Conservation (phyloP, 2,797 vertebrate genomes). For the Sebastes nivosus region DNA sequence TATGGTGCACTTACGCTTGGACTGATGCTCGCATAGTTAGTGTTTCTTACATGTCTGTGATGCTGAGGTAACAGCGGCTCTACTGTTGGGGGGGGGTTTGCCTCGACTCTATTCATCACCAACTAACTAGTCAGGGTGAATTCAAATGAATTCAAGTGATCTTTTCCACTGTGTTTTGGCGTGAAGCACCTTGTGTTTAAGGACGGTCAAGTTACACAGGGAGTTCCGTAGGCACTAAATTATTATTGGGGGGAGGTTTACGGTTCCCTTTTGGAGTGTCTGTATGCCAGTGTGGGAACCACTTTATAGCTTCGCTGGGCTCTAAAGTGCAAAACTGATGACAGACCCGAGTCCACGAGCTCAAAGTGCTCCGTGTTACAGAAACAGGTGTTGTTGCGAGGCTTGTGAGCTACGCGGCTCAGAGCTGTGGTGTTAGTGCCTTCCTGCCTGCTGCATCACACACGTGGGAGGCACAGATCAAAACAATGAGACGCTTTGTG, state of each 20-base stretch:
- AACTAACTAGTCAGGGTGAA: not conserved
- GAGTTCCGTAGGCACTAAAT: conserved; percentile 33
- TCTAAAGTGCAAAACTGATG: conserved; percentile 63
- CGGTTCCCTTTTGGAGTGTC: conserved; percentile 45
- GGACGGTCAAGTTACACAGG: conserved; percentile 14
- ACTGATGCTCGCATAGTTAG: not conserved
- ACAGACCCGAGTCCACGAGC: conserved; percentile 51
- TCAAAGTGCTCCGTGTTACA: conserved; percentile 49
- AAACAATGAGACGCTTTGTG: conserved; percentile 62
- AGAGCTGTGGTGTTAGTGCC: conserved; percentile 28
- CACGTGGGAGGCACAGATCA: conserved; percentile 58
- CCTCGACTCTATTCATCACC: not conserved
- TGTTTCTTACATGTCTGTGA: not conserved
- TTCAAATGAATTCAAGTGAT: not conserved
- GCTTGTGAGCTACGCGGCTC: conserved; percentile 14
- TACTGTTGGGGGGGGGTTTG: not conserved
- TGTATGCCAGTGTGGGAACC: conserved; percentile 63
- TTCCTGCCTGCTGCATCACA: conserved; percentile 52
- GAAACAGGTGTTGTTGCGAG: conserved; percentile 71
- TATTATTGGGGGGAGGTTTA: conserved; percentile 52
- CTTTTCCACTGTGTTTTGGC: not conserved
- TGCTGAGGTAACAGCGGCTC: not conserved
- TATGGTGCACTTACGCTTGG: not conserved
- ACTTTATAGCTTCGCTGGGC: conserved; percentile 59
- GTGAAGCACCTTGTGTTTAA: conserved; percentile 4